Base-by-base conservation (phyloP, 2,797 vertebrate genomes). In the Crocidura indochinensis region DNA sequence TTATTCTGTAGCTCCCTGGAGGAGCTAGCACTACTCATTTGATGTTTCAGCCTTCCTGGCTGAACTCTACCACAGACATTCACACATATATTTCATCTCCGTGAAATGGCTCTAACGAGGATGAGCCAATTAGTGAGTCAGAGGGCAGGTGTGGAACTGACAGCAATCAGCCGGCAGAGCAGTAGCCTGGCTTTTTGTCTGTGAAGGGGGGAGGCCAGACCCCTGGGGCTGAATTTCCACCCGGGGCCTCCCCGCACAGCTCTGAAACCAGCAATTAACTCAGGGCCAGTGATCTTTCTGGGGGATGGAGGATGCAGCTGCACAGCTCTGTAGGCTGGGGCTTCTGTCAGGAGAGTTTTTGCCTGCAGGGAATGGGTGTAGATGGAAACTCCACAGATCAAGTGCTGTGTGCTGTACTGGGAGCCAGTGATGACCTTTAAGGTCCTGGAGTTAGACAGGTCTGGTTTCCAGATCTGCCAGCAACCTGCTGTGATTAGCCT, bases 41-140 rank as follows among this genome's bases (percentile, higher is more conserved):
- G 68, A 17, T 76, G 47, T 75, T 79, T 72, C 0, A 0, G 65
- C 27, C 67, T 60, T 19, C 56, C 19, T 0, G 4, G 69, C 26
- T 0, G 31, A 38, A 53, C 27, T n/a, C 29, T 1, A 1, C 69
- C 2, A 0, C 1, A 0, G 3, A 8, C 38, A 64, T 10, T 29
- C 67, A 51, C 10, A n/a, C 0, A 24, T 0, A 2, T 5, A 75
- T 85, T 49, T 77, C 15, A 2, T 15, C 22, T 7, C 62, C 0
- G 11, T 44, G 88, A 72, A 67, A 82, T 24, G 73, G 44, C 64
- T 95, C 53, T 92, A 91, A 96, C 0, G 5, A 94, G 93, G 87
- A 91, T 17, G 65, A 72, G 83, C n/a, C 93, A 94, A 46, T 95
- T 91, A 95, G 89, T 0, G 27, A 71, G 95, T 89, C 77, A 26